Evolutionary conservation across 2,797 vertebrate genomes (phyloP), one percentile per base, ranked within the genome.

Genomic region (Urosaurus nigricauda): DNA sequence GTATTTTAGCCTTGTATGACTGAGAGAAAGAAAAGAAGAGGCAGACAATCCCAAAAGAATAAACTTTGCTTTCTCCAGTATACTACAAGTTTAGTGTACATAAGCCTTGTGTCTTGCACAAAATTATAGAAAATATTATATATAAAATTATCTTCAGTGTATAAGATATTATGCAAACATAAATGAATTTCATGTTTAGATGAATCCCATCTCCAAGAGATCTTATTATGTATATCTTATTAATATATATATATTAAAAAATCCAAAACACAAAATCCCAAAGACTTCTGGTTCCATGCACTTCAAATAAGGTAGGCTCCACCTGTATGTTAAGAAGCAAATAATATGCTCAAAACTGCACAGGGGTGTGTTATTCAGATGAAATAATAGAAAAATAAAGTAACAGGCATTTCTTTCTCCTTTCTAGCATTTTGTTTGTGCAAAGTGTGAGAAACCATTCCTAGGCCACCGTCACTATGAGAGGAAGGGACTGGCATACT

Each of bases 381-480:
- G 47, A 68, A 78, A 56, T 75, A n/a, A 47, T 35, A 68, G 24
- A 26, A 32, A 37, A 70, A 8, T 65, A 65, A 77, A 83, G 4
- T 83, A 35, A 58, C 29, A 14, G 35, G 26, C 19, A 19, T 9
- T 77, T 83, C 19, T 68, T 78, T 6, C 80, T 19, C 83, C 96
- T 97, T 96, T 94, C 84, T 96, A 99, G 99, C 99, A 99, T 97
- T 98, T 98, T 96, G 98, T 98, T 88, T 98, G 98, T 94, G 98
- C 97, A 58, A 98, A 98, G 95, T 98, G 98, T 96, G 99, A 99
- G 96, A 99, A 99, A 90, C 98, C 99, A 58, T 99, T 99, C 96
- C 98, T 99, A 37, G 99, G 99, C 87, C 99, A 99, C 97, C 98
- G 99, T 89, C 99, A 99, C 95, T 99, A 99, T 1, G 99, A 99